These are phyloP conservation scores for Dolichoris vasculosae DNA, from an alignment of 1,140 invertebrate species.

Conservation along the genomic window DNA sequence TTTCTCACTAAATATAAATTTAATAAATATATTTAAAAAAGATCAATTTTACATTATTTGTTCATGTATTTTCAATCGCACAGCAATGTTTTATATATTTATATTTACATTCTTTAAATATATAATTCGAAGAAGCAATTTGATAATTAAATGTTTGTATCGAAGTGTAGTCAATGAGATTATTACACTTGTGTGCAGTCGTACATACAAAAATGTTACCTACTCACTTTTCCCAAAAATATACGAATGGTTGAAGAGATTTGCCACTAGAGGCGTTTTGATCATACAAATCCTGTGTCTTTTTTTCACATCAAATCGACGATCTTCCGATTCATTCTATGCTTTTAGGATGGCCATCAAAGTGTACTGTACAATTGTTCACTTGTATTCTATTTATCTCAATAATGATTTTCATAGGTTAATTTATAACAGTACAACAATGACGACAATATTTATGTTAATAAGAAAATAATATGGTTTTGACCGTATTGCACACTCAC, in stretches of 20 bases:
- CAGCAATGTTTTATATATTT: no score
- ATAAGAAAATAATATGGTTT: background rate
- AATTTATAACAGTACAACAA: background rate
- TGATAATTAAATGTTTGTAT: no score
- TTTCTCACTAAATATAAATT: no score
- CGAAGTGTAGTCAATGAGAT: no score
- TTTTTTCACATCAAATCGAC: background rate
- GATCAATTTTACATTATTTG: no score
- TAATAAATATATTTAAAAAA: no score
- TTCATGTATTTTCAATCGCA: no score
- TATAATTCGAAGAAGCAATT: no score
- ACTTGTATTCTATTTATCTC: background rate
- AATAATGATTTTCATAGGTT: background rate
- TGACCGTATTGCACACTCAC: background rate
- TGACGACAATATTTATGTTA: background rate
- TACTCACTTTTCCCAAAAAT: background rate
- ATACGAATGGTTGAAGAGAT: background rate
- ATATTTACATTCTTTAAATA: no score
- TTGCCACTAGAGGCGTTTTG: background rate
- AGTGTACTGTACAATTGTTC: background rate
- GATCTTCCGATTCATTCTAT: conserved; percentile 5
- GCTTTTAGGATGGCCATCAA: background rate
- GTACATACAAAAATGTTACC: no score
- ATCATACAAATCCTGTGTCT: background rate
- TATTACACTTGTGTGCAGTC: no score